These are phyloP conservation scores for Coleophora flavipennella DNA, from an alignment of 2,888 invertebrate species.

Conservation along the genomic window DNA sequence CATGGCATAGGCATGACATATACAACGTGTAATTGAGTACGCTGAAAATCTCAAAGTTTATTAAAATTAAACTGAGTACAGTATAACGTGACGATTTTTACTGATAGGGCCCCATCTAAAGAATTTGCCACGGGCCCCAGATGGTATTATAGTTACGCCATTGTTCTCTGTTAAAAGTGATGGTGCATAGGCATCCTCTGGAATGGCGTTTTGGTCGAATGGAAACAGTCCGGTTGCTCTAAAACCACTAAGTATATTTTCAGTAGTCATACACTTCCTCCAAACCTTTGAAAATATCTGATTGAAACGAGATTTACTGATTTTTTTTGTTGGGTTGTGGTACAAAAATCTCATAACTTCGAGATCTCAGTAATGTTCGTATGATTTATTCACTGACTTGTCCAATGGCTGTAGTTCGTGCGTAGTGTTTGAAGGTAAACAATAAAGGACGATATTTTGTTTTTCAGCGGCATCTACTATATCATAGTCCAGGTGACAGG, in stretches of 20 bases:
- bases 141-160: no score
- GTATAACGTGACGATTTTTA: no score
- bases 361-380: conserved; percentile 3
- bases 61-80: no score
- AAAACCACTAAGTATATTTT: conserved; percentile 15
- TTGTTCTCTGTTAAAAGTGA: conserved; percentile 2
- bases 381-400: conserved; percentile 7
- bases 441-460: conserved; percentile 11
- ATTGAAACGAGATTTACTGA: conserved; percentile 3
- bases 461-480: conserved; percentile 12
- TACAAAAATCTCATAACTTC: neutral
- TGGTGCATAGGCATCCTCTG: conserved; percentile 12
- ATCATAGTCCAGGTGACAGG: conserved; percentile 8
- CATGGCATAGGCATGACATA: no score
- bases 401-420: conserved; percentile 16
- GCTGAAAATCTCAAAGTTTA: no score
- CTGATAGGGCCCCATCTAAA: no score
- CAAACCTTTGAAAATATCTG: conserved; percentile 2
- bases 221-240: conserved; percentile 14
- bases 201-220: conserved; percentile 10
- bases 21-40: no score
- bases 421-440: conserved; percentile 13
- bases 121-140: no score
- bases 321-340: conserved; percentile 1
- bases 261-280: conserved; percentile 9